A percentile compares a stretch with the other conserved stretches of the same genome.
Evolutionary conservation across 2,888 invertebrate species (phyloP).

Genomic region (Podabrus alpinus): DNA sequence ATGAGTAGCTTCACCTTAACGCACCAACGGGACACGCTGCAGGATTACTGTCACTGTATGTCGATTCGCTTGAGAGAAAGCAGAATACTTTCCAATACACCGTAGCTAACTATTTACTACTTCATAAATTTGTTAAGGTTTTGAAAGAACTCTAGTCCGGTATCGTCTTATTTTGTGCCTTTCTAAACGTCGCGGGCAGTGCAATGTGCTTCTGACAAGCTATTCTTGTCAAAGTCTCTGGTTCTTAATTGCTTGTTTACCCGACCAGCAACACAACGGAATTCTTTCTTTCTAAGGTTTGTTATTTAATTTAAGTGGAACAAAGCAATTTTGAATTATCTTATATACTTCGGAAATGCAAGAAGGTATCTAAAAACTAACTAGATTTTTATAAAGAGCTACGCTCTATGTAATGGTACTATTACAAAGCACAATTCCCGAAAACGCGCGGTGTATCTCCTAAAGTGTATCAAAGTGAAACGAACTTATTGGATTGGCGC

Average conservation of each 20-base stretch:
- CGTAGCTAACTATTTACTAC: conserved; percentile 44
- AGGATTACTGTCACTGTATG: conserved; percentile 27
- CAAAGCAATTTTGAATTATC: conserved; percentile 32
- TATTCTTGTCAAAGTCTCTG: conserved; percentile 48
- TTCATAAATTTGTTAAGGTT: conserved; percentile 43
- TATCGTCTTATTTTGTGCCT: conserved; percentile 38
- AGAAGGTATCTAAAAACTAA: conserved; percentile 13
- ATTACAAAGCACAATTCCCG: conserved; percentile 28
- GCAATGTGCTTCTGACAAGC: conserved; percentile 47
- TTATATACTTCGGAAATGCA: conserved; percentile 15
- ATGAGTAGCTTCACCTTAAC: conserved; percentile 24
- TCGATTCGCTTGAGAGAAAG: conserved; percentile 21
- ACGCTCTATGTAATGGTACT: conserved; percentile 29
- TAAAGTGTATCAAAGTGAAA: conserved; percentile 34
- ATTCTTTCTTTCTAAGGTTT: conserved; percentile 41
- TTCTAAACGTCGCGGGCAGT: conserved; percentile 46
- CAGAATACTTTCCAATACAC: conserved; percentile 23
- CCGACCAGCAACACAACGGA: conserved; percentile 43
- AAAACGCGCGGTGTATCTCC: conserved; percentile 33
- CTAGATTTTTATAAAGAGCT: conserved; percentile 17
- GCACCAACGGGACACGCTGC: conserved; percentile 20
- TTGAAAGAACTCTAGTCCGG: conserved; percentile 37
- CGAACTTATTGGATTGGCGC: conserved; percentile 35
- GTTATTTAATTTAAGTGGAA: conserved; percentile 39
- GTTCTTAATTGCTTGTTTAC: conserved; percentile 50